Evolutionary conservation across 1,140 invertebrate genomes (phyloP), one percentile per base, ranked within the genome.

Genomic region (Protaetia brevitarsis): DNA sequence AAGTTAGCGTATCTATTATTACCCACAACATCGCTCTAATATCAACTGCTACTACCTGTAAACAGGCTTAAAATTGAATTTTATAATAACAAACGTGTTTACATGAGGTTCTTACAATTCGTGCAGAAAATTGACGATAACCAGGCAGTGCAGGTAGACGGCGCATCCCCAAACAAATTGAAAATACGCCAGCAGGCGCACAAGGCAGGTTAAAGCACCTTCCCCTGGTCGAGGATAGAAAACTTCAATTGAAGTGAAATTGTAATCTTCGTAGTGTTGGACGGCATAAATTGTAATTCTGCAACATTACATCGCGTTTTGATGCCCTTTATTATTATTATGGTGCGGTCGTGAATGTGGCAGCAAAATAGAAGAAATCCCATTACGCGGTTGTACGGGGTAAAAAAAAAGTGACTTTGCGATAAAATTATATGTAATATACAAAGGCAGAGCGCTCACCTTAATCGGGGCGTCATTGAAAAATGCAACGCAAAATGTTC

Each of bases 341-440:
- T 51, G 26, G 19, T 10, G 26, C 41, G 41, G 41, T 23, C 41
- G 26, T 51, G 26, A 51, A 2, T 23, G 41, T 23, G 11, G 41
- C 19, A 51, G n/a, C n/a, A 51, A 51, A 51, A 51, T 51, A 51
- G 19, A 51, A 51, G 41, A 19, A 51, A 51, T 51, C 19, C 41
- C 41, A 51, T 51, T 51, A 51, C 26, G 19, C 19, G 41, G n/a
- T n/a, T n/a, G n/a, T n/a, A n/a, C 19, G 13, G 13, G 19, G 16
- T 1, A 23, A 51, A 51, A 51, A 51, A 51, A 26, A n/a, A n/a
- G n/a, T n/a, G 21, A 7, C 16, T 3, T 19, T 23, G 11, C 41
- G 16, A 51, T 51, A 51, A 51, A 51, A 51, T 51, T 51, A 51
- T 51, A 51, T 51, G 19, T 16, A 41, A 41, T 41, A 41, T 41